Evolutionary conservation across 2,113 vertebrate genomes (phyloP), one percentile per base, ranked within the genome.

Genomic region (Setophaga kirtlandii): DNA sequence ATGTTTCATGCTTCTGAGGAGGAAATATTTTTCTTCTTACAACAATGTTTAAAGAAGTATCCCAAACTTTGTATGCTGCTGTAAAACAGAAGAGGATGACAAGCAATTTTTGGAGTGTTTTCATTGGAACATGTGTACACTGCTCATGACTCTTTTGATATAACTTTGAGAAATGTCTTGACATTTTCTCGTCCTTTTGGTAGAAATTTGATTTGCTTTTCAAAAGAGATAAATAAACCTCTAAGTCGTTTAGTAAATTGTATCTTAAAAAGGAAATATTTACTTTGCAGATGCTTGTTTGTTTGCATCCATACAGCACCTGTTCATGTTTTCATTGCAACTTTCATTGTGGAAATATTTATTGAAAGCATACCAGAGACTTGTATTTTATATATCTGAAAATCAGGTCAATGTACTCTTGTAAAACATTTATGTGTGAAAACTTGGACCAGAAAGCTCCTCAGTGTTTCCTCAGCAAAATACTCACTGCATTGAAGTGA

Each of bases 1-100:
- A 9, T 25, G 24, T 33, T 39, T 23, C 21, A 37, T 0, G 0
- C 9, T 77, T 86, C 35, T 76, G 68, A 44, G 37, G 10, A 4
- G 4, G 44, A 75, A 84, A 82, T 2, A 15, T 31, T 77, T 84
- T 94, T 81, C 30, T 77, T 76, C 28, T 60, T 68, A 42, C 2
- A 31, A 11, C 27, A 28, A 17, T 30, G 18, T 77, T 87, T 71
- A 60, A 83, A 70, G 65, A 71, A 87, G 11, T 35, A 71, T 2
- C 5, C 24, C 28, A 37, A 69, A 60, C 9, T 83, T 73, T 73
- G 27, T 11, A 19, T 76, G 76, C 15, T 76, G 33, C 50, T 89
- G 47, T 83, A 63, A 91, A 91, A 46, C 31, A 74, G 53, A 83
- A 60, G 6, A 68, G 13, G 25, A 41, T 0, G 2, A 15, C 23